Conservation (phyloP, 2,113 vertebrate species). For the Aramus guarauna region DNA sequence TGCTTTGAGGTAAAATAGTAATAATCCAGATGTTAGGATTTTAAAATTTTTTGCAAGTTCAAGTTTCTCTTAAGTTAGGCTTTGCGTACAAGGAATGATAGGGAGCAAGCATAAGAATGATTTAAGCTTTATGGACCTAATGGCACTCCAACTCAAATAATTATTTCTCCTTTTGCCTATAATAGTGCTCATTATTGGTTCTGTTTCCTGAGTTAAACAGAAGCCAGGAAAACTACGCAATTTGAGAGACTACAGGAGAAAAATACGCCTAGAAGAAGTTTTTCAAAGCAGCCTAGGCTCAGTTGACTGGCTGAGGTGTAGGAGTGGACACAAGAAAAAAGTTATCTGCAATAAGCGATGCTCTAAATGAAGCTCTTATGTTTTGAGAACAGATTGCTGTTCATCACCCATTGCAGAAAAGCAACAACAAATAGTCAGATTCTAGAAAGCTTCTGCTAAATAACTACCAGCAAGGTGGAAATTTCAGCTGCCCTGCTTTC, state of each 20-base stretch:
- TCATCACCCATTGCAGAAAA: not conserved
- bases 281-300: not conserved
- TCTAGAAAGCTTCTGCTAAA: not conserved
- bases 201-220: not conserved
- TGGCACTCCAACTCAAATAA: not conserved
- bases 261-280: not conserved
- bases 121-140: not conserved
- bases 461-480: not conserved
- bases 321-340: not conserved
- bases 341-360: not conserved
- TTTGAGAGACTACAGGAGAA: not conserved
- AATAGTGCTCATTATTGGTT: not conserved
- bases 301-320: not conserved
- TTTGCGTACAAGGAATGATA: not conserved
- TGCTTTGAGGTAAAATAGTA: not conserved
- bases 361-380: not conserved
- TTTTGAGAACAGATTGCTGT: not conserved
- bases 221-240: not conserved
- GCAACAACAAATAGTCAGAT: not conserved
- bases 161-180: not conserved
- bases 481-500: not conserved
- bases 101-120: not conserved
- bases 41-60: not conserved
- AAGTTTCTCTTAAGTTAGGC: not conserved
- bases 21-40: not conserved